These are phyloP conservation scores for Papilio aristodemus DNA, from an alignment of 1,140 invertebrate species.

Conservation along the genomic window DNA sequence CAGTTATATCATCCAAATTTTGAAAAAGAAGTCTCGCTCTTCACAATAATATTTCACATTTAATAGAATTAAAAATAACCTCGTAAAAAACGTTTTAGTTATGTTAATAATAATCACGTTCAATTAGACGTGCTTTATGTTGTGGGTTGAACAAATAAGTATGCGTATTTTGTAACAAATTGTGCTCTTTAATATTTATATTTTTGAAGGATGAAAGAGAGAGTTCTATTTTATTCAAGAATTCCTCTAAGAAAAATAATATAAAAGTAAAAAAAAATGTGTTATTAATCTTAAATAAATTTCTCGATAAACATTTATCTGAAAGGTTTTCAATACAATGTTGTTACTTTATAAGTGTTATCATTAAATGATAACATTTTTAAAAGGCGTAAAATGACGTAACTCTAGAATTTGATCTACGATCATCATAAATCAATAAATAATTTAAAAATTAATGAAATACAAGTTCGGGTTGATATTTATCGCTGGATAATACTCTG, in stretches of 20 bases:
- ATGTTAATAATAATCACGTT: too few species aligned
- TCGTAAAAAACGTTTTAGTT: too few species aligned
- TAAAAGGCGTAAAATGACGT: not conserved
- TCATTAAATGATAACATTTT: not conserved
- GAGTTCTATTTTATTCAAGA: too few species aligned
- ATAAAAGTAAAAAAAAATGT: too few species aligned
- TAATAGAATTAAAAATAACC: too few species aligned
- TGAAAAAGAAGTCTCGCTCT: not conserved
- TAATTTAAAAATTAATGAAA: not conserved
- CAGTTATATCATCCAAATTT: not conserved
- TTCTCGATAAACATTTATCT: not conserved
- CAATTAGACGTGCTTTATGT: too few species aligned
- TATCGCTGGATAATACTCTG: not conserved
- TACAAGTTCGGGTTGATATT: not conserved
- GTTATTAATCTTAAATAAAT: not conserved
- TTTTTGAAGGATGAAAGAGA: too few species aligned
- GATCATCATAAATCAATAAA: not conserved
- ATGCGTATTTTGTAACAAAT: too few species aligned
- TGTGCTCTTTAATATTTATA: too few species aligned
- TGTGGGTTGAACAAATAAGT: too few species aligned
- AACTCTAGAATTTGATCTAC: not conserved
- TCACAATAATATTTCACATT: too few species aligned
- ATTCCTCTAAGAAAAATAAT: too few species aligned
- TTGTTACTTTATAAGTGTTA: not conserved
- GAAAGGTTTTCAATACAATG: not conserved